Conservation (phyloP, 2,888 invertebrate species). For the Ornithoptera alexandrae region DNA sequence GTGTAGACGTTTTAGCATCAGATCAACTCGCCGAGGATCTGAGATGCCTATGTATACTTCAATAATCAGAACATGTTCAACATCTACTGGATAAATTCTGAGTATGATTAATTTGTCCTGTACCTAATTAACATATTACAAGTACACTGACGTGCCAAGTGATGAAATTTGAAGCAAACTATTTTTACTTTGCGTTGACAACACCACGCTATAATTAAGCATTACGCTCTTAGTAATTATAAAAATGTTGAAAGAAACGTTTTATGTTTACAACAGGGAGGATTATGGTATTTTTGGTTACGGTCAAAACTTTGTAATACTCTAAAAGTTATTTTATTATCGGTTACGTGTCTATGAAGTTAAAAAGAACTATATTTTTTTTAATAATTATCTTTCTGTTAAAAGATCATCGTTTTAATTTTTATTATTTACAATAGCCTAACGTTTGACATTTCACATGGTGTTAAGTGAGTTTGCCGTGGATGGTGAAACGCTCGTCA, state of each 20-base stretch:
- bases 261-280: background rate
- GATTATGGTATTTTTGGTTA: background rate
- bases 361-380: too few species aligned
- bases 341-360: too few species aligned
- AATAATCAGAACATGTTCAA: too few species aligned
- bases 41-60: background rate
- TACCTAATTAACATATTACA: background rate
- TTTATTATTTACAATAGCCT: too few species aligned
- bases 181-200: conserved; percentile 19
- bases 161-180: background rate
- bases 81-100: background rate
- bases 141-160: background rate
- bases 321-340: background rate
- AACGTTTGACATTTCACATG: too few species aligned
- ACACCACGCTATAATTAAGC: conserved; percentile 5
- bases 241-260: conserved; percentile 16
- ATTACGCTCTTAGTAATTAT: conserved; percentile 2
- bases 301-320: background rate
- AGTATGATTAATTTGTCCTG: background rate
- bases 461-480: too few species aligned
- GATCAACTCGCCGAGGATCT: background rate
- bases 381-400: too few species aligned
- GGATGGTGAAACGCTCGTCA: too few species aligned
- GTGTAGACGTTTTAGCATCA: background rate
- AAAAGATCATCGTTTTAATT: too few species aligned